Evolutionary conservation across 2,888 invertebrate genomes (phyloP).

Genomic region (Philopedon plagiatum): DNA sequence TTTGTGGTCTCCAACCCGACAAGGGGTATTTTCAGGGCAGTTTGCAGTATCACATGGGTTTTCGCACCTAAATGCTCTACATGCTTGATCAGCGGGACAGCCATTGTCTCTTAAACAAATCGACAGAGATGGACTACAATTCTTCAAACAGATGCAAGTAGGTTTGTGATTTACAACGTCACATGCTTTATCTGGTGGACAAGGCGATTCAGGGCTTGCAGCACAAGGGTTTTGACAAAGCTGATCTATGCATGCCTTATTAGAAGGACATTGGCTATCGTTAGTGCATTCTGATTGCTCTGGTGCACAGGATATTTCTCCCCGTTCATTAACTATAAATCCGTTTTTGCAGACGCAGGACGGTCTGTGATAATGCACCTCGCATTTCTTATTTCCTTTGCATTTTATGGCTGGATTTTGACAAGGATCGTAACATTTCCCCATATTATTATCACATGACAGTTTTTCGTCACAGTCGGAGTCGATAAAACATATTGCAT

Average conservation of each 20-base stretch:
- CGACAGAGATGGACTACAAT: slow-evolving; percentile 88
- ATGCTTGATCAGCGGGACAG: slow-evolving; percentile 87
- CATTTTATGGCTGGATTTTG: slow-evolving; percentile 78
- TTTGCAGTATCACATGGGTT: slow-evolving; percentile 90
- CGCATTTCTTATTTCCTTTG: slow-evolving; percentile 87
- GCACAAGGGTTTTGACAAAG: slow-evolving; percentile 92
- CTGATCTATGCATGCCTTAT: slow-evolving; percentile 86
- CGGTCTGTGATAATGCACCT: slow-evolving; percentile 87
- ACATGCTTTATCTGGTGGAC: slow-evolving; percentile 88
- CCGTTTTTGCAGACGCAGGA: slow-evolving; percentile 92
- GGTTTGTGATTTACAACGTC: slow-evolving; percentile 90
- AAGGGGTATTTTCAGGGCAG: slow-evolving; percentile 89
- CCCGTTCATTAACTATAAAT: slow-evolving; percentile 88
- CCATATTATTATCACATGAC: slow-evolving; percentile 79
- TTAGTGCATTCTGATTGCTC: slow-evolving; percentile 83
- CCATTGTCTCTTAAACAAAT: slow-evolving; percentile 92
- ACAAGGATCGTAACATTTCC: slow-evolving; percentile 88
- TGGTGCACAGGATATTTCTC: slow-evolving; percentile 89
- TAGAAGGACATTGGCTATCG: slow-evolving; percentile 88
- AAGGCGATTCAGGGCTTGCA: slow-evolving; percentile 75
- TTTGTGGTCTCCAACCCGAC: slow-evolving; percentile 95
- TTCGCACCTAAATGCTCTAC: slow-evolving; percentile 90
- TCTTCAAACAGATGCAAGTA: slow-evolving; percentile 88
- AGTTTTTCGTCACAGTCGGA: slow-evolving; percentile 82
- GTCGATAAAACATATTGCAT: slow-evolving; percentile 76